Conservation (phyloP, 1,140 invertebrate species). For the Cherax quadricarinatus region DNA sequence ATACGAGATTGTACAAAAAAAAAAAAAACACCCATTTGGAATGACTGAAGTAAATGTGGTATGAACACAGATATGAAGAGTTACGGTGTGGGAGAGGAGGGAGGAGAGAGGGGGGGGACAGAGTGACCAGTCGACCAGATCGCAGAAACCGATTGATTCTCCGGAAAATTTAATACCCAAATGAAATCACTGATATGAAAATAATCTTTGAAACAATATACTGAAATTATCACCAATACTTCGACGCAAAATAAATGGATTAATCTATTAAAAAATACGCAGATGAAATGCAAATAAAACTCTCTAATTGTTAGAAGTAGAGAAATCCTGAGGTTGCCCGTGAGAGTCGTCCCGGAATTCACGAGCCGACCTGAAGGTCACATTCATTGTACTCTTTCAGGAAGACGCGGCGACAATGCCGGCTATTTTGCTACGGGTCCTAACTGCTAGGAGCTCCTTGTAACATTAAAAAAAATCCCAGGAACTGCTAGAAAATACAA, state of each 20-base stretch:
- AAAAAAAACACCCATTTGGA: constrained; percentile 35
- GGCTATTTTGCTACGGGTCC: constrained; percentile 60
- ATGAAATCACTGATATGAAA: background rate
- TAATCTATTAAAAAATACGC: background rate
- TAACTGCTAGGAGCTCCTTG: constrained; percentile 61
- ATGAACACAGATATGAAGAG: background rate
- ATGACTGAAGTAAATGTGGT: constrained; percentile 59
- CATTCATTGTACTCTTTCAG: constrained; percentile 63
- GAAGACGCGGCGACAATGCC: constrained; percentile 62
- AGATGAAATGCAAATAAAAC: background rate
- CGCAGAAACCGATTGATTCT: constrained; percentile 41
- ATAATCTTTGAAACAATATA: background rate
- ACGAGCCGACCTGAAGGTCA: constrained; percentile 52
- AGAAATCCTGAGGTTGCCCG: constrained; percentile 54
- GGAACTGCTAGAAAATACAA: constrained; percentile 41
- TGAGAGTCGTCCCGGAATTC: constrained; percentile 16
- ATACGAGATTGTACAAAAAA: constrained; percentile 16
- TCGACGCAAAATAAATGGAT: background rate
- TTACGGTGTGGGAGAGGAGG: background rate
- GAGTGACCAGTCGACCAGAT: constrained; percentile 50
- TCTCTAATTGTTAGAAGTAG: background rate
- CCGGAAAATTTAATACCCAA: constrained; percentile 8
- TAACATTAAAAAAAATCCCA: constrained; percentile 16
- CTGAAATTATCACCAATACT: background rate
- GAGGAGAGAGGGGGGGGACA: constrained; percentile 13